Evolutionary conservation across 1,140 invertebrate genomes (phyloP).

Genomic region (Andricus grossulariae): DNA sequence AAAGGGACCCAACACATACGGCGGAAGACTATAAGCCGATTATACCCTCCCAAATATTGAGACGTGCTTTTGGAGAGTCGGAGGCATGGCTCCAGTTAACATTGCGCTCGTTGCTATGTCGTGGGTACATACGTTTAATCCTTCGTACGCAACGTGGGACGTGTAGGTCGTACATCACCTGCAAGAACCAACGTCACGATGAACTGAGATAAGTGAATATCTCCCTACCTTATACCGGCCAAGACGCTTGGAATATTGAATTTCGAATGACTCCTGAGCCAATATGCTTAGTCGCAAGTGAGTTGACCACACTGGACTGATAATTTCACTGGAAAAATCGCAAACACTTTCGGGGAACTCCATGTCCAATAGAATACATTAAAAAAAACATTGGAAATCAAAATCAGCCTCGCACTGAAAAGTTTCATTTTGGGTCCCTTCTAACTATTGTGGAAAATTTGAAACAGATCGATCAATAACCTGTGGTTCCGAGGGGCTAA

Average conservation of each 20-base stretch:
- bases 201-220: conserved; percentile 21
- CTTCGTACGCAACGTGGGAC: conserved; percentile 4
- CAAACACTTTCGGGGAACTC: neutral
- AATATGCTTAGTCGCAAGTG: conserved; percentile 5
- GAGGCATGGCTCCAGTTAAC: neutral
- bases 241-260: conserved; percentile 5
- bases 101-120: neutral
- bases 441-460: too few relatives aligned
- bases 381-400: too few relatives aligned
- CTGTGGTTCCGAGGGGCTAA: too few relatives aligned
- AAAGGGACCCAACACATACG: conserved; percentile 10
- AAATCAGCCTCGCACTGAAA: too few relatives aligned
- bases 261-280: neutral
- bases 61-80: neutral
- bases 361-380: too few relatives aligned
- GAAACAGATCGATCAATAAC: too few relatives aligned
- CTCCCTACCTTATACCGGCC: conserved; percentile 8
- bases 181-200: conserved; percentile 16
- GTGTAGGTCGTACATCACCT: conserved; percentile 17
- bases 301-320: neutral
- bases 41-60: conserved; percentile 26
- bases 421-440: too few relatives aligned
- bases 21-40: conserved; percentile 25
- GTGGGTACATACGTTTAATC: conserved; percentile 16
- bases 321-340: neutral